Percentiles rank a stretch among this genome's conserved stretches.
These are phyloP conservation scores for Macropodus opercularis DNA, from an alignment of 2,797 vertebrate species.

Conservation along the genomic window DNA sequence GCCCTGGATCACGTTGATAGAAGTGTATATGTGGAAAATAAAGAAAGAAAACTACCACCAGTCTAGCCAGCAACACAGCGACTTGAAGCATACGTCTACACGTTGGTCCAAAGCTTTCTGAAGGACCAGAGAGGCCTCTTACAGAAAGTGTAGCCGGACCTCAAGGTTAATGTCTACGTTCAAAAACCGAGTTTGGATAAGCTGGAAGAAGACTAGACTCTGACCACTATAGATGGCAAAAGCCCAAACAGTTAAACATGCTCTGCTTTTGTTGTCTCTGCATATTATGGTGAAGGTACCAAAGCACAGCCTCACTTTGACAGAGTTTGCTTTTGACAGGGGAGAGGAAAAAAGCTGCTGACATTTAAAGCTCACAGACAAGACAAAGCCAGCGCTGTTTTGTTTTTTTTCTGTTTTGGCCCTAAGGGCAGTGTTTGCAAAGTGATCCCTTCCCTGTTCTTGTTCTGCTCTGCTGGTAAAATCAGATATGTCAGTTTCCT, in stretches of 20 bases:
- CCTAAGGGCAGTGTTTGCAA: slow-evolving; percentile 51
- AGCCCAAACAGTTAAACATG: slow-evolving; percentile 12
- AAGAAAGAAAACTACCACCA: too few relatives aligned
- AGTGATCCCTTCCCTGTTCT: slow-evolving; percentile 41
- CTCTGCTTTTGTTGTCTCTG: slow-evolving; percentile 6
- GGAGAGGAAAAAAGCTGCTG: slow-evolving; percentile 51
- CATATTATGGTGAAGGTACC: slow-evolving; percentile 7
- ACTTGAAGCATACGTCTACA: too few relatives aligned
- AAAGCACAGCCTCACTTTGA: slow-evolving; percentile 41
- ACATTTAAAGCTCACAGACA: slow-evolving; percentile 58
- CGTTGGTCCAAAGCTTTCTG: too few relatives aligned
- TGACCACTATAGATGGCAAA: slow-evolving; percentile 13
- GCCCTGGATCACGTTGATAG: too few relatives aligned
- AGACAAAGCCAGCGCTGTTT: slow-evolving; percentile 55
- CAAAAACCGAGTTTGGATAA: too few relatives aligned
- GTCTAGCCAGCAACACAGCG: too few relatives aligned
- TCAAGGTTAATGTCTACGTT: too few relatives aligned
- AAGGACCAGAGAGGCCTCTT: too few relatives aligned
- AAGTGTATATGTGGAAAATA: too few relatives aligned
- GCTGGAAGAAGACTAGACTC: too few relatives aligned
- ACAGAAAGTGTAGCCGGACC: too few relatives aligned
- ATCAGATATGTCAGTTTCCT: slow-evolving; percentile 40
- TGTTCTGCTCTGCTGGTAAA: slow-evolving; percentile 50
- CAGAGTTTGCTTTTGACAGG: slow-evolving; percentile 45
- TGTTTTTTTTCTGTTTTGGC: slow-evolving; percentile 41